Base-by-base conservation (phyloP, 2,113 vertebrate species). In the Alligator sinensis region DNA sequence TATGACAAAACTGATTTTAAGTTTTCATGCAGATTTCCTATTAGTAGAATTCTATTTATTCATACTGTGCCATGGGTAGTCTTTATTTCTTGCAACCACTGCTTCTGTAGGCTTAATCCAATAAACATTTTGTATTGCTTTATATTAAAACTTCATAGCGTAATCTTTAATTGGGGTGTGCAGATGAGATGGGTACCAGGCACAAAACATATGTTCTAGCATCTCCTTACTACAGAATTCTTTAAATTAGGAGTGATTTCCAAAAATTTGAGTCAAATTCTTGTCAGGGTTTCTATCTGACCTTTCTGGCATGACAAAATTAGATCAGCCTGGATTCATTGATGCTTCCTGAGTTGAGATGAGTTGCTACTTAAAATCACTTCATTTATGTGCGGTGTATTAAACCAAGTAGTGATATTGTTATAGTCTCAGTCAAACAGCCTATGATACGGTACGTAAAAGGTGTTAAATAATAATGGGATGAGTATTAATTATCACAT, bases 11-110 rank as follows among this genome's bases (percentile, higher is more conserved):
- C 5, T 58, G 11, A 62, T 22, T 88, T 54, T 87, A 95, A 95
- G 15, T 97, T 97, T 68, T 89, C 64, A 81, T 61, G 74, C 28
- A 85, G 74, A 75, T 81, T 74, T 92, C 24, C 6, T 93, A 87
- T 59, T 57, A 81, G 6, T 81, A 81, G 21, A 79, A 74, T 25
- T n/a, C 34, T 21, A 28, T 82, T 92, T 84, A 76, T 84, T 91
- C 5, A 74, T 81, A 3, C 68, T 70, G 1, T 61, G 11, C 19
- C 75, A 12, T 59, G 34, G 80, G 14, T 91, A 84, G 24, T 17
- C 70, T 82, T 90, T 87, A 22, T 27, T 80, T 68, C 60, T 92
- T 22, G 9, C 59, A 87, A 4, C 74, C 81, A 58, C 60, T 76
- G 62, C 58, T 92, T 7, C 15, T 81, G 25, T 38, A 76, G 11